Conservation (phyloP, 2,888 invertebrate genomes). For the Heliconius charithonia region DNA sequence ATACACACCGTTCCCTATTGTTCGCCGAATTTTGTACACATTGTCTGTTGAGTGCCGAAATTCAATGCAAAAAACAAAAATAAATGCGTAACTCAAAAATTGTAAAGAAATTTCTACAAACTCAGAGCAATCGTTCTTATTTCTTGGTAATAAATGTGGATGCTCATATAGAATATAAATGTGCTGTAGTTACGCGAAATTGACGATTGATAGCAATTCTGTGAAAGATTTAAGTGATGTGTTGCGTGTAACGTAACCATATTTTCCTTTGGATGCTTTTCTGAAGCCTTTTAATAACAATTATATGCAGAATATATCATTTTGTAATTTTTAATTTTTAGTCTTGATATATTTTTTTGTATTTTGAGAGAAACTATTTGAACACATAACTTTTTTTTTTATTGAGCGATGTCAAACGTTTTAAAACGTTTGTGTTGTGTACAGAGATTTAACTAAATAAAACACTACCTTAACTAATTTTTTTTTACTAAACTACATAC, state of each 20-base stretch:
- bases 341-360: not conserved
- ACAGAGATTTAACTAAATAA: not conserved
- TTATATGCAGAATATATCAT: not conserved
- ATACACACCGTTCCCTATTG: no score
- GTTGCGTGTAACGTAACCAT: conserved; percentile 2
- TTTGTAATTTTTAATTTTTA: not conserved
- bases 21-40: no score
- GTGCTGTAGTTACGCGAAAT: conserved; percentile 1
- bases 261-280: not conserved
- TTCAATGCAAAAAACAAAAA: no score
- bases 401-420: not conserved
- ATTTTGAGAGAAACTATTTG: not conserved
- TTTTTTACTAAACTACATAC: not conserved
- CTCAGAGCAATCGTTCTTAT: not conserved
- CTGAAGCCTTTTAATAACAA: not conserved
- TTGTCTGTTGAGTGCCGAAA: no score
- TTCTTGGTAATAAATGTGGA: conserved; percentile 7
- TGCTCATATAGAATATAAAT: conserved; percentile 18
- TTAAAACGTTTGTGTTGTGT: not conserved
- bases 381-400: not conserved
- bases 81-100: no score
- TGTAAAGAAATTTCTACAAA: not conserved
- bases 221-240: conserved; percentile 19
- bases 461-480: not conserved
- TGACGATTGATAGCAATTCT: not conserved